phyloP scores from a whole-genome alignment of 1,140 invertebrate species.

The Bursaphelenchus mucronatus region DNA sequence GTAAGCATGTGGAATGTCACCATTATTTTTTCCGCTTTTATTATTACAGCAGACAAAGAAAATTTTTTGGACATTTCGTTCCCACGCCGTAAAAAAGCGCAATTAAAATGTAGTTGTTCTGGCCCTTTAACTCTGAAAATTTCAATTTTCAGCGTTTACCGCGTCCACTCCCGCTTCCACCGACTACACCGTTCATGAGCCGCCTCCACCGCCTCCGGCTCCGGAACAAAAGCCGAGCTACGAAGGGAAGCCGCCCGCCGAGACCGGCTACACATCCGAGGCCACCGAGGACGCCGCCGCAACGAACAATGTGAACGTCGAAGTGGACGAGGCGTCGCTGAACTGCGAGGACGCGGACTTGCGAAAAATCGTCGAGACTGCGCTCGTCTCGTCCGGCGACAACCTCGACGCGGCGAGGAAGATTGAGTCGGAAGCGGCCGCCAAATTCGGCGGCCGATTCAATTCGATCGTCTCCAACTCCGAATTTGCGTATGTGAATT shows the following conservation, averaged over 20 bases:
- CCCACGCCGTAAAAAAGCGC: too few relatives aligned
- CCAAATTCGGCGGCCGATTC: conserved; percentile 47
- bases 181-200: conserved; percentile 11
- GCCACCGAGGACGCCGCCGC: conserved; percentile 21
- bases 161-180: conserved; percentile 18
- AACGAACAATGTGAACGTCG: background rate
- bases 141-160: background rate
- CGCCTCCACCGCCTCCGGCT: background rate
- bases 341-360: conserved; percentile 47
- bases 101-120: too few relatives aligned
- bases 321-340: conserved; percentile 14
- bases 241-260: background rate
- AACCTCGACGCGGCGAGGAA: conserved; percentile 49
- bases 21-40: too few relatives aligned
- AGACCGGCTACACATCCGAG: conserved; percentile 5
- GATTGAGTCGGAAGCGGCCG: conserved; percentile 46
- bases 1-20: too few relatives aligned
- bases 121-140: too few relatives aligned
- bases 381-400: conserved; percentile 23
- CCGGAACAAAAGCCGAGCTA: conserved; percentile 17
- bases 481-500: conserved; percentile 51
- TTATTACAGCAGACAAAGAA: too few relatives aligned
- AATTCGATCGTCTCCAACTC: conserved; percentile 50
- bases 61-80: too few relatives aligned
- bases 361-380: conserved; percentile 32